A percentile compares a stretch with the other conserved stretches of the same genome.
These are phyloP conservation scores for Ceratina australensis DNA, from an alignment of 1,140 invertebrate genomes.

Conservation along the genomic window DNA sequence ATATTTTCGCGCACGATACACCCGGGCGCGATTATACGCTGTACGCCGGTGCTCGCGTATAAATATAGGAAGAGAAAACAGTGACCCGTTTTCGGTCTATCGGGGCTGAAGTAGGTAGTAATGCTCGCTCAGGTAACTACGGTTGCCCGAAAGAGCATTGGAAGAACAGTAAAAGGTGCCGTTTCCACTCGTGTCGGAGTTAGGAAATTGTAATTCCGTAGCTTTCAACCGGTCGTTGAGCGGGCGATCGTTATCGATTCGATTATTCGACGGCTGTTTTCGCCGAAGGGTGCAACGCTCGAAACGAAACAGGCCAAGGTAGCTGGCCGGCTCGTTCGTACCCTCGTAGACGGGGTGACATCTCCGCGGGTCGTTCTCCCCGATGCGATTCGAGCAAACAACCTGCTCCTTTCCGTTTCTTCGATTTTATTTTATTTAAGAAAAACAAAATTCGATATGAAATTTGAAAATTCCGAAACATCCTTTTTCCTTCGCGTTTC, in stretches of 20 bases:
- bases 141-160: not conserved
- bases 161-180: not conserved
- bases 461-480: no score
- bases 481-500: no score
- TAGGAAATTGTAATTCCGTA: conserved; percentile 22
- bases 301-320: conserved; percentile 26
- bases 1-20: not conserved
- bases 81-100: conserved; percentile 18
- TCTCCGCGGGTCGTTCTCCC: conserved; percentile 46
- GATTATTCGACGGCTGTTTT: conserved; percentile 22
- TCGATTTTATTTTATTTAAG: conserved; percentile 20
- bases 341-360: conserved; percentile 20
- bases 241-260: conserved; percentile 26
- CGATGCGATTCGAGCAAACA: conserved; percentile 56
- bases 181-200: conserved; percentile 9
- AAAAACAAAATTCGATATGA: conserved; percentile 12
- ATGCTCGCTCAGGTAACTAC: not conserved
- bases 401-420: conserved; percentile 68
- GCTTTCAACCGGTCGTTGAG: conserved; percentile 11
- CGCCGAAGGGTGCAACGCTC: not conserved
- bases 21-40: not conserved
- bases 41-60: no score
- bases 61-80: conserved; percentile 4
- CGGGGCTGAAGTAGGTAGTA: not conserved
- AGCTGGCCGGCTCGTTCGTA: conserved; percentile 5